phyloP scores from a whole-genome alignment of 2,797 vertebrate species.

The Myotis findleyi region DNA sequence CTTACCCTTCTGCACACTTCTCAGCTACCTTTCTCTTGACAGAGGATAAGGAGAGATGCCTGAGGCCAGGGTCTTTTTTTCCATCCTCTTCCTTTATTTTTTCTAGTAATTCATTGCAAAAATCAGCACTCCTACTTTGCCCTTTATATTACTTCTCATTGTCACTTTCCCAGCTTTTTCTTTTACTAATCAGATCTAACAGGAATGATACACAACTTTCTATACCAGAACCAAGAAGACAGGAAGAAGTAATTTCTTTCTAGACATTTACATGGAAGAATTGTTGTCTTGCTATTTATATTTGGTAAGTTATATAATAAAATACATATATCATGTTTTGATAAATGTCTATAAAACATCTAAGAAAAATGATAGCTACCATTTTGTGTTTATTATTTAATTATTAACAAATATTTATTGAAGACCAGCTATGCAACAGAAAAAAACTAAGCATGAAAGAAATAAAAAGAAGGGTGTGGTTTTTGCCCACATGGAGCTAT shows the following conservation, averaged over 20 bases:
- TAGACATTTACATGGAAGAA: background rate
- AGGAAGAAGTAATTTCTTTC: background rate
- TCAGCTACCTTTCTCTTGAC: background rate
- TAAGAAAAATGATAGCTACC: background rate
- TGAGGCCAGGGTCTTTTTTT: background rate
- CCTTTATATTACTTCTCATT: background rate
- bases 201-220: background rate
- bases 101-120: background rate
- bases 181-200: background rate
- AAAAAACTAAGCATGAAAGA: background rate
- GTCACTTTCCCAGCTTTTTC: background rate
- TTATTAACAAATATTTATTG: background rate
- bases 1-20: background rate
- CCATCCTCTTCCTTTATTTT: background rate
- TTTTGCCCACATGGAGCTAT: rapidly evolving
- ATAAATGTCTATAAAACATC: background rate
- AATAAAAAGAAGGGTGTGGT: background rate
- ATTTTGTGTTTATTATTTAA: background rate
- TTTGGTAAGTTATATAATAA: background rate
- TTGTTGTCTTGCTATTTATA: background rate
- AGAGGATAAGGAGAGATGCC: background rate
- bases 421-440: background rate
- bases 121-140: background rate
- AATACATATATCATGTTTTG: background rate
- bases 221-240: background rate